These are phyloP conservation scores for Aleadryas rufinucha DNA, from an alignment of 2,113 vertebrate species.

Conservation along the genomic window DNA sequence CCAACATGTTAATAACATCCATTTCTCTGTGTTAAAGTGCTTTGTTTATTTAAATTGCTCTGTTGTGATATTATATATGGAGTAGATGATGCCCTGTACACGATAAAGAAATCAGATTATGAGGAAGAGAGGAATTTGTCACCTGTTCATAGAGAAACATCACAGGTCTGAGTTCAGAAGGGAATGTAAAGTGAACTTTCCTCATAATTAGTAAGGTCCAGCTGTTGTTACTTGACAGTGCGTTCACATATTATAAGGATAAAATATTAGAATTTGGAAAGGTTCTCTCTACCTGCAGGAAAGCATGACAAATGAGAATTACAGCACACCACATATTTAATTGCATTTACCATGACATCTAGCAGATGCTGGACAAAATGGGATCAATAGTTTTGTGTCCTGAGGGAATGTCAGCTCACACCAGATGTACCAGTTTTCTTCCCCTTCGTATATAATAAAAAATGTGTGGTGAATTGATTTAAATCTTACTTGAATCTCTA, in stretches of 20 bases:
- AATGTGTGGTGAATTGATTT: constrained; percentile 11
- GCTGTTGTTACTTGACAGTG: background rate
- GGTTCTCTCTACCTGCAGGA: constrained; percentile 1
- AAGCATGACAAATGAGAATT: constrained; percentile 5
- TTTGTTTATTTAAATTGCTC: background rate
- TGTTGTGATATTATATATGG: background rate
- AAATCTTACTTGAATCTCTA: constrained; percentile 29
- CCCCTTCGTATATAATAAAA: background rate
- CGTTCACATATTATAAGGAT: background rate
- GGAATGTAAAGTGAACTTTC: background rate
- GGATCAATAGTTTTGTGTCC: constrained; percentile 31
- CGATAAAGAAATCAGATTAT: background rate
- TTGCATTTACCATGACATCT: constrained; percentile 20
- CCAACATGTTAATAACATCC: background rate
- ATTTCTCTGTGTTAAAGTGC: background rate
- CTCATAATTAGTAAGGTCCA: background rate
- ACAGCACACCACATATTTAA: constrained; percentile 10
- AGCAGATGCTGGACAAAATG: constrained; percentile 38
- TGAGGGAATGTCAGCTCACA: constrained; percentile 15
- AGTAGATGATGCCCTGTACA: background rate
- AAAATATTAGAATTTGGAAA: background rate
- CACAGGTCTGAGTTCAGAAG: background rate
- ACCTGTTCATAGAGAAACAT: background rate
- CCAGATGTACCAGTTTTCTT: constrained; percentile 5
- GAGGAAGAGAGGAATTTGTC: background rate